Evolutionary conservation across 2,113 vertebrate species (phyloP).

Genomic region (Kryptolebias marmoratus): DNA sequence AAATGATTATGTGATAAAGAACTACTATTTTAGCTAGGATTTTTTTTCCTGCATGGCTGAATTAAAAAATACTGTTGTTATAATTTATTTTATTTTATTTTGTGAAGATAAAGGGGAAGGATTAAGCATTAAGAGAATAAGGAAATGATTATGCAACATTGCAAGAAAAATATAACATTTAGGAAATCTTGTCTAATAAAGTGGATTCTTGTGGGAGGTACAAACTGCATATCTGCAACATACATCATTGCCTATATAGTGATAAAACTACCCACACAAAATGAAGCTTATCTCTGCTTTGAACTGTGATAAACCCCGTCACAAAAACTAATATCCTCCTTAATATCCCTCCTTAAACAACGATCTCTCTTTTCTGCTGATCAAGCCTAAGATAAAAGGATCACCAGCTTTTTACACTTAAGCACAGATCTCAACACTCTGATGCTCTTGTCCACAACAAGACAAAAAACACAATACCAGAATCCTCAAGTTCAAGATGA

Average conservation of each 20-base stretch:
- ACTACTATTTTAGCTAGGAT: constrained; percentile 48
- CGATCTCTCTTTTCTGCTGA: constrained; percentile 54
- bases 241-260: constrained; percentile 11
- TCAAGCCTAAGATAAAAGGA: constrained; percentile 55
- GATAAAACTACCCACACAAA: constrained; percentile 23
- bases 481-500: constrained; percentile 16
- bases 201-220: neutral
- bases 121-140: neutral
- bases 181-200: constrained; percentile 4
- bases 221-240: constrained; percentile 9
- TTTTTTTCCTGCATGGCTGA: constrained; percentile 66
- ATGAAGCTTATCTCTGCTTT: constrained; percentile 17
- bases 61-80: constrained; percentile 62
- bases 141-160: neutral
- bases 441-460: constrained; percentile 30
- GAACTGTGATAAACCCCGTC: constrained; percentile 29
- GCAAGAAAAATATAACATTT: constrained; percentile 6
- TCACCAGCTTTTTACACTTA: constrained; percentile 49
- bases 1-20: constrained; percentile 21
- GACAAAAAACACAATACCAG: constrained; percentile 41
- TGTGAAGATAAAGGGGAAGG: neutral
- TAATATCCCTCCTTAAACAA: constrained; percentile 29
- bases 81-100: constrained; percentile 53
- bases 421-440: constrained; percentile 22
- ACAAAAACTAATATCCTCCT: constrained; percentile 14